A percentile compares a stretch with the other conserved stretches of the same genome.
Evolutionary conservation across 2,113 vertebrate species (phyloP).

Genomic region (Ophthalmolycus amberensis): DNA sequence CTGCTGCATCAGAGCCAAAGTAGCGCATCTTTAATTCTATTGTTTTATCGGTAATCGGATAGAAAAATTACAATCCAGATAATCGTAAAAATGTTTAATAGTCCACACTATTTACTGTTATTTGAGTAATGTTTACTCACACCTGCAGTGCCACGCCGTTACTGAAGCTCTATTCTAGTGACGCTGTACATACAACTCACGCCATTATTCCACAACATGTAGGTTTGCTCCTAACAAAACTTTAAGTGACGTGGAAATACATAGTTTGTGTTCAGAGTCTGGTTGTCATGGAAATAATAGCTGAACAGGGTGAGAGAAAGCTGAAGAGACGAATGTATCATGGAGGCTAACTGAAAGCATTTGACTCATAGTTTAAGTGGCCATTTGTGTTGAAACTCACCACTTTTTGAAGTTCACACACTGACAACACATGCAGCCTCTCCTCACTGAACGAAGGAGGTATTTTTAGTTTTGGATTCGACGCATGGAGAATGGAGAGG

Average conservation of each 20-base stretch:
- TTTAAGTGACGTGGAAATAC: constrained; percentile 18
- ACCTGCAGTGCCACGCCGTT: too few species aligned
- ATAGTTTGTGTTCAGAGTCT: constrained; percentile 25
- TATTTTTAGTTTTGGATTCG: constrained; percentile 1
- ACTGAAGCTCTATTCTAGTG: too few species aligned
- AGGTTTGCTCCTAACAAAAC: constrained; percentile 17
- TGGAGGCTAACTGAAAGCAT: constrained; percentile 10
- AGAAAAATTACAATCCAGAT: too few species aligned
- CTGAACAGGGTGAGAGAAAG: constrained; percentile 8
- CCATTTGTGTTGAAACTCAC: constrained; percentile 15
- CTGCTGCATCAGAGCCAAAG: too few species aligned
- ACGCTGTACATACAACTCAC: too few species aligned
- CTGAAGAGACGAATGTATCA: constrained; percentile 36
- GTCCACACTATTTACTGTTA: too few species aligned
- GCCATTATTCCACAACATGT: too few species aligned
- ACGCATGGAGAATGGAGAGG: background rate
- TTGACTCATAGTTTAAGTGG: constrained; percentile 23
- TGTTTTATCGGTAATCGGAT: too few species aligned
- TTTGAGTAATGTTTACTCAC: too few species aligned
- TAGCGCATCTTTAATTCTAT: too few species aligned
- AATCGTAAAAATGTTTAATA: too few species aligned
- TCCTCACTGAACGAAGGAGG: background rate
- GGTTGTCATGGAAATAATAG: constrained; percentile 62
- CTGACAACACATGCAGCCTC: background rate
- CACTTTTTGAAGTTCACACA: background rate